Base-by-base conservation (phyloP, 2,888 invertebrate genomes). In the Shargacucullia verbasci region DNA sequence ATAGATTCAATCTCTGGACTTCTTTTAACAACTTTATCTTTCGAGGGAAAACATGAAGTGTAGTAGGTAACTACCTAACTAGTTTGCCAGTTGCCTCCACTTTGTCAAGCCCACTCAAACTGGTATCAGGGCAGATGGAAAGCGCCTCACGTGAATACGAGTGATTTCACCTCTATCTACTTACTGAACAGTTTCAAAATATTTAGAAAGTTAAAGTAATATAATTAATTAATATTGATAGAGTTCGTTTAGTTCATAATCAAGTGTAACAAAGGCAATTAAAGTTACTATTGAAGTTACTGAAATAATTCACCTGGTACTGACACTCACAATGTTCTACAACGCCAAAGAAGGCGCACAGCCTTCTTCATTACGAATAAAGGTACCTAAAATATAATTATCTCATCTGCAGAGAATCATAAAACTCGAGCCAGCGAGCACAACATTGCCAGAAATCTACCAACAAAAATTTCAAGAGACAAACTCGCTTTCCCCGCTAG, bases 401-500 rank as follows among this genome's bases (percentile, higher is more conserved):
- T 63, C 67, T 64, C 73, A 65, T 71, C 62, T 70, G 54, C 46
- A 55, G 59, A 60, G 46, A 59, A 62, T 58, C 54, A 71, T 67
- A 66, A 62, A 70, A 60, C 49, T 72, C 65, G 57, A 67, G 57
- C 69, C 66, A 71, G 63, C 67, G 57, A 70, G 67, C 71, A 80
- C 64, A 76, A 77, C 73, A 73, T 67, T 64, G 55, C 73, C 67
- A 73, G 68, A 76, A 70, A 72, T 77, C 80, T 54, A 60, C 74
- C 81, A 81, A 86, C 87, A 81, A 87, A 90, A 89, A 85, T 84
- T 86, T 89, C 83, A 82, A 89, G 88, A 88, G 88, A 84, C 84
- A 84, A 81, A 79, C 81, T 79, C 88, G 90, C 92, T 92, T 92
- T 92, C 90, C 88, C 88, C 81, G 77, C 86, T 73, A 79, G 80